These are phyloP conservation scores for Rosalia funebris DNA, from an alignment of 2,888 invertebrate species.

Conservation along the genomic window DNA sequence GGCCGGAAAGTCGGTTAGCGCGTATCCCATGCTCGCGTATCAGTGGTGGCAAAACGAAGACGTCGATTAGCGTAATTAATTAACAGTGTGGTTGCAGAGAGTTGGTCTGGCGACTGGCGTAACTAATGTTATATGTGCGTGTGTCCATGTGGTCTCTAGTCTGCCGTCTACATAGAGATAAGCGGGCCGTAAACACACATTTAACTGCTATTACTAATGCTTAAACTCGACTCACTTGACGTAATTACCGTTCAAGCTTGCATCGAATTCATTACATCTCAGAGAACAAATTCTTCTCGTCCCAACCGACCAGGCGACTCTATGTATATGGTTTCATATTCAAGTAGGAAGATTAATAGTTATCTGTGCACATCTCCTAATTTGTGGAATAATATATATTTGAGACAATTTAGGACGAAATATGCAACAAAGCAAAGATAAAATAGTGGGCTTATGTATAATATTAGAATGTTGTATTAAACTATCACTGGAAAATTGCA, in stretches of 20 bases:
- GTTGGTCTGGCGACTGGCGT: constrained; percentile 38
- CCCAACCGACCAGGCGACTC: not conserved
- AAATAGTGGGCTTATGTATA: too few species aligned
- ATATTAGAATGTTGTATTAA: too few species aligned
- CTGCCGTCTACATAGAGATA: constrained; percentile 38
- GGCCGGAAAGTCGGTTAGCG: not conserved
- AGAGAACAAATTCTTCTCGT: not conserved
- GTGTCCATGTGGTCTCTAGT: constrained; percentile 35
- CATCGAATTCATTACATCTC: constrained; percentile 41
- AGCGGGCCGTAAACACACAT: constrained; percentile 51
- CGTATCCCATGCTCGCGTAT: constrained; percentile 2
- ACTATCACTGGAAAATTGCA: too few species aligned
- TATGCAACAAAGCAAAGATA: too few species aligned
- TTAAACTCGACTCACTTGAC: constrained; percentile 46
- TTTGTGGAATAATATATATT: too few species aligned
- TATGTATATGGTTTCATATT: too few species aligned
- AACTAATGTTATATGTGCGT: constrained; percentile 47
- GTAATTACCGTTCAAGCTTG: constrained; percentile 46
- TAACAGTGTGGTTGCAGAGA: constrained; percentile 31
- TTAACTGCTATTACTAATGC: constrained; percentile 52
- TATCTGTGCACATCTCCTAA: too few species aligned
- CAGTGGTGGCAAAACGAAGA: constrained; percentile 31
- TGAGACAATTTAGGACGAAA: too few species aligned
- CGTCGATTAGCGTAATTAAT: constrained; percentile 45
- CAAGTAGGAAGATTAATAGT: too few species aligned